Base-by-base conservation (phyloP, 2,888 invertebrate genomes). In the Xestia ashworthii region DNA sequence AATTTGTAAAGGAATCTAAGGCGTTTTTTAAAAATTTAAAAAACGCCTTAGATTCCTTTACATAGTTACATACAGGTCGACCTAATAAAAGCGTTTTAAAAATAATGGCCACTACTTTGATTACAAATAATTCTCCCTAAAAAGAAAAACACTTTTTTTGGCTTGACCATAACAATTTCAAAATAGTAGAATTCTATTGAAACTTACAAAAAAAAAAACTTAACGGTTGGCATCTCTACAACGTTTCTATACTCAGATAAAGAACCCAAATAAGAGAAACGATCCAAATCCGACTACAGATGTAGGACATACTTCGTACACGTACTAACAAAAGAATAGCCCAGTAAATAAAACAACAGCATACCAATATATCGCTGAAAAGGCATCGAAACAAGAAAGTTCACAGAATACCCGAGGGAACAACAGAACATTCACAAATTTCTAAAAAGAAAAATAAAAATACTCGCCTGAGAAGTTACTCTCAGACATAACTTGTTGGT, bases 361-460 rank as follows among this genome's bases (percentile, higher is more conserved):
- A 87, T 89, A 86, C 89, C 90, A 90, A 92, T 92, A 92, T 91
- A 92, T 91, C 83, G 89, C 89, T 87, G 86, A 90, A 91, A 91
- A 92, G 91, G 91, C 90, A 91, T 89, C 87, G 91, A 89, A 92
- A 92, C 90, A 92, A 92, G 89, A 92, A 93, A 93, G 90, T 93
- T 93, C 89, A 90, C 83, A 86, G 89, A 92, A 93, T 92, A 91
- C 93, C 91, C 92, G 79, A 86, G 92, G 90, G 94, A 91, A 90
- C 90, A 91, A 91, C 90, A 90, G 90, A 91, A 89, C 91, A 92
- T 93, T 93, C 90, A 89, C 90, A 92, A 93, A 93, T 92, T 93
- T 92, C 87, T 90, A 89, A 92, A 92, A 91, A 93, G 91, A 89
- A 90, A 92, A 92, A 92, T 90, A 91, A 92, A 92, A 92, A 92